phyloP scores from a whole-genome alignment of 2,888 invertebrate species.

The Synergus itoensis region DNA sequence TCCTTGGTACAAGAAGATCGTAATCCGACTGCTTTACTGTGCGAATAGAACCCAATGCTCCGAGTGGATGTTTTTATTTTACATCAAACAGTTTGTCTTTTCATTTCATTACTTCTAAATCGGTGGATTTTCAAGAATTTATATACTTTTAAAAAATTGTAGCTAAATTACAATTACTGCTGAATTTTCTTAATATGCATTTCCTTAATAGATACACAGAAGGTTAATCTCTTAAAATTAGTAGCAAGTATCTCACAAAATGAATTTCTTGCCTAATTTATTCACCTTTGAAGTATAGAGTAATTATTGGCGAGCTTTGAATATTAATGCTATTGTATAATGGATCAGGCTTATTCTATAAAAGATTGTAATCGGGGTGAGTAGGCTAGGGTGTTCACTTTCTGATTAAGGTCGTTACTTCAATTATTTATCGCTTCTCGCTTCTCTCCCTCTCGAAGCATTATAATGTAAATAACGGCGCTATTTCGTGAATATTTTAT shows the following conservation, averaged over 20 bases:
- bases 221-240: neutral
- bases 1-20: constrained; percentile 16
- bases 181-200: neutral
- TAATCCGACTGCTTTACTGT: constrained; percentile 35
- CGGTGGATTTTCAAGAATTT: no score
- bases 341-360: constrained; percentile 8
- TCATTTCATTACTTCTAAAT: neutral
- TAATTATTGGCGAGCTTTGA: constrained; percentile 23
- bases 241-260: neutral
- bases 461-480: constrained; percentile 11
- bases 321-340: constrained; percentile 29
- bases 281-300: neutral
- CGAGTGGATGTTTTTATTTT: constrained; percentile 19
- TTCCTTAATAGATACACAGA: neutral
- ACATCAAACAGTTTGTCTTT: constrained; percentile 16
- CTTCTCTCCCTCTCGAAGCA: constrained; percentile 22
- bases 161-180: no score
- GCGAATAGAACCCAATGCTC: neutral
- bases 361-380: constrained; percentile 6
- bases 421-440: constrained; percentile 26
- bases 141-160: no score
- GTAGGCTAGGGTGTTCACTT: constrained; percentile 24
- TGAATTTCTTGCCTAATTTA: neutral
- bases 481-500: constrained; percentile 26
- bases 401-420: constrained; percentile 28